A percentile compares a stretch with the other conserved stretches of the same genome.
These are phyloP conservation scores for Cynoglossus semilaevis DNA, from an alignment of 2,113 vertebrate species.

Conservation along the genomic window DNA sequence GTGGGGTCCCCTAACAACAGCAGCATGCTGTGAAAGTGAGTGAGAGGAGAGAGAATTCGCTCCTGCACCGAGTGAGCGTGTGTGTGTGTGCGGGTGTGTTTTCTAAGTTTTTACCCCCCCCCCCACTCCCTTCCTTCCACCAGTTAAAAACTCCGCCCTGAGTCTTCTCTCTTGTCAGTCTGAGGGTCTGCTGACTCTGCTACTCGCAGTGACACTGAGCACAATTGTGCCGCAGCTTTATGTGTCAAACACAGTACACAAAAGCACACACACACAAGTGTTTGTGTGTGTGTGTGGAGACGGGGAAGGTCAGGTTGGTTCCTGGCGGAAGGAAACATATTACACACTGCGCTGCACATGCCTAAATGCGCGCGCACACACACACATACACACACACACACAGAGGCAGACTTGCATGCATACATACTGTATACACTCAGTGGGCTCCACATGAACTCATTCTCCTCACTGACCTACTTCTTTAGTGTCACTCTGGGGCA, in stretches of 20 bases:
- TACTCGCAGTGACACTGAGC: conserved; percentile 39
- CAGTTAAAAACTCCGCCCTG: background rate
- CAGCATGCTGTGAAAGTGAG: conserved; percentile 64
- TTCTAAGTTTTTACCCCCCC: background rate
- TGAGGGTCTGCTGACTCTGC: conserved; percentile 48
- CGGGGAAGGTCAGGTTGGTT: conserved; percentile 59
- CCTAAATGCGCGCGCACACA: conserved; percentile 5
- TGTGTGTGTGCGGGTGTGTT: conserved; percentile 1
- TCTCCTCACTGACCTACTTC: conserved; percentile 73
- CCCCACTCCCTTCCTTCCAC: background rate
- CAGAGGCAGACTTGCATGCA: conserved; percentile 5
- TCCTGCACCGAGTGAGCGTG: conserved; percentile 27
- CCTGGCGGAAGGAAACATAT: conserved; percentile 59
- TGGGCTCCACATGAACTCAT: conserved; percentile 51
- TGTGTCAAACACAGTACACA: conserved; percentile 3
- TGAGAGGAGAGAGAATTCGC: conserved; percentile 37
- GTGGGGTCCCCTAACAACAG: conserved; percentile 70
- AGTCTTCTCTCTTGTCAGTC: conserved; percentile 30
- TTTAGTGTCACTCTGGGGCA: conserved; percentile 39
- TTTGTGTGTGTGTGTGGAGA: no score
- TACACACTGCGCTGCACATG: conserved; percentile 48
- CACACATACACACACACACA: background rate
- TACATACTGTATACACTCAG: conserved; percentile 15
- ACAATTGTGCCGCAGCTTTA: conserved; percentile 31
- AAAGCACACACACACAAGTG: conserved; percentile 8